Conservation (phyloP, 2,113 vertebrate genomes). For the Isichthys henryi region DNA sequence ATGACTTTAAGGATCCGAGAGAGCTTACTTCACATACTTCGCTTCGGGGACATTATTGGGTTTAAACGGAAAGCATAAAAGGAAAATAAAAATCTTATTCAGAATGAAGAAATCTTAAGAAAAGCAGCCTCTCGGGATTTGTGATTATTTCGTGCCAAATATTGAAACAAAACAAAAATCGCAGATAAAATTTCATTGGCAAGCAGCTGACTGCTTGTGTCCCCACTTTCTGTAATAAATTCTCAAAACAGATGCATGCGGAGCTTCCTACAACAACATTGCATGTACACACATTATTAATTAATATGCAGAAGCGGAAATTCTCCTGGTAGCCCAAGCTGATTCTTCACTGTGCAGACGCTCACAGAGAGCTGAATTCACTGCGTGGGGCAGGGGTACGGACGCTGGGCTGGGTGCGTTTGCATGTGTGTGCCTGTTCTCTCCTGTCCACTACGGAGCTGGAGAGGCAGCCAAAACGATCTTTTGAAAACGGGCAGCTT, state of each 20-base stretch:
- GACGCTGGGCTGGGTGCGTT: background rate
- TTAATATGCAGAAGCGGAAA: slow-evolving; percentile 20
- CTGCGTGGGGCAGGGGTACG: background rate
- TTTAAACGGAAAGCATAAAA: background rate
- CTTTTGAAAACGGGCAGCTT: background rate
- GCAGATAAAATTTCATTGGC: slow-evolving; percentile 2
- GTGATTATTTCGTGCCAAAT: slow-evolving; percentile 5
- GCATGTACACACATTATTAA: slow-evolving; percentile 10
- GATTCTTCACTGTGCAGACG: background rate
- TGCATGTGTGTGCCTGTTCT: background rate
- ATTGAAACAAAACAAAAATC: slow-evolving; percentile 3
- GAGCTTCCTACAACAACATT: background rate
- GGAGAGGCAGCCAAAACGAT: background rate
- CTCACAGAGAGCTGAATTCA: background rate
- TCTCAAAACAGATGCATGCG: slow-evolving; percentile 8
- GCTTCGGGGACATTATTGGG: slow-evolving; percentile 2
- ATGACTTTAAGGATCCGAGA: background rate
- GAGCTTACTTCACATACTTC: background rate
- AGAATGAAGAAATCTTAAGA: background rate
- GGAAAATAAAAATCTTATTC: slow-evolving; percentile 5
- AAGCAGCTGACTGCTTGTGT: background rate
- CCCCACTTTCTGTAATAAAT: slow-evolving; percentile 2
- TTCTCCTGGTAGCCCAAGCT: slow-evolving; percentile 12
- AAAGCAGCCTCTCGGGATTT: background rate
- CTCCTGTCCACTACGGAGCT: background rate